Base-by-base conservation (phyloP, 2,113 vertebrate genomes). In the Lanius collurio region DNA sequence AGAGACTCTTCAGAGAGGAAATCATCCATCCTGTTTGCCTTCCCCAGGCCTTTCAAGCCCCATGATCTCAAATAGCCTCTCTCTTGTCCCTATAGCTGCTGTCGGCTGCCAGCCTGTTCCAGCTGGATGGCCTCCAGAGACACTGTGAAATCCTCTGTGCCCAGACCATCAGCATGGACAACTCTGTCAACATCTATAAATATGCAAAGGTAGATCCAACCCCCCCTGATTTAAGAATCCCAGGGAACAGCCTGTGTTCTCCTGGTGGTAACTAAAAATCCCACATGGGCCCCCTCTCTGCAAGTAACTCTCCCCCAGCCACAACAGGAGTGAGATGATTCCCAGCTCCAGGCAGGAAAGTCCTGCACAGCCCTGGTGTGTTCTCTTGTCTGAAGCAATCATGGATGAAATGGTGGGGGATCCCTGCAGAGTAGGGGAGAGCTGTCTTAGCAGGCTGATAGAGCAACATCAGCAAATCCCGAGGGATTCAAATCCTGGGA, bases 131-230 rank as follows among this genome's bases (percentile, higher is more conserved):
- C 62, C 98, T 99, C 55, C 99, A 99, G 98, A 97, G 98, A 93
- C 99, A 99, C 97, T 99, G 99, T 82, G 99, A 99, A 96, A 98
- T 99, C 95, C 97, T 99, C 90, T 99, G 99, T 87, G 98, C 99
- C 81, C 98, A 98, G 92, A 98, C 97, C 71, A 99, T 99, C 95
- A 98, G 93, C 85, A 97, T 98, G 90, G 99, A 99, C 50, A 99
- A 98, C 35, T 99, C 98, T 1, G 98, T 99, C 62, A 98, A 78
- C 97, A 98, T 99, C 98, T 99, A 99, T 97, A 99, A 98, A 96
- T 99, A 98, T 1, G 99, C 99, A 69, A 99, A 99, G 99, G 99
- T 99, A 97, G 0, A 3, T 41, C 49, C 46, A 41, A 13, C 11
- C 19, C 5, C 5, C 21, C 46, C 47, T n/a, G 12, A 0, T 13